Conservation (phyloP, 1,140 invertebrate genomes). For the Atta cephalotes region DNA sequence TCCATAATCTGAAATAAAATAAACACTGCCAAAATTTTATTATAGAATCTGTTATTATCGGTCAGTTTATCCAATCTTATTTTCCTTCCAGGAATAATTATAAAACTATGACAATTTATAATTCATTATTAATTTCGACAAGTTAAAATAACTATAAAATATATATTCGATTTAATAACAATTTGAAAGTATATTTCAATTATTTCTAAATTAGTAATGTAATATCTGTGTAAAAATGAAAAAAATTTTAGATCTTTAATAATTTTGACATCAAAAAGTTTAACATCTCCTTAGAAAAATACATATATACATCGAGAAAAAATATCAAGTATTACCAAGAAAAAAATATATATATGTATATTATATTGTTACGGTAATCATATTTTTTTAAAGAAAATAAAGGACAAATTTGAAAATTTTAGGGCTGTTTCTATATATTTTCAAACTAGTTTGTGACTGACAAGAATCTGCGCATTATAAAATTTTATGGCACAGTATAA, state of each 20-base stretch:
- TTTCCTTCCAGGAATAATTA: conserved; percentile 7
- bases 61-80: conserved; percentile 8
- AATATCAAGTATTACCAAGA: background rate
- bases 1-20: conserved; percentile 80
- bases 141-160: background rate
- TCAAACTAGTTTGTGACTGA: no score
- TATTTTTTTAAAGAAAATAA: no score
- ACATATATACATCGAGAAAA: background rate
- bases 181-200: background rate
- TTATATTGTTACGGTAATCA: background rate
- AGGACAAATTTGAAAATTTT: no score
- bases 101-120: background rate
- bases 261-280: background rate
- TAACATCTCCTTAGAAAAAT: background rate
- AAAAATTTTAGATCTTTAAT: background rate
- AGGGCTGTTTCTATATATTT: no score
- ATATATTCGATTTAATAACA: background rate
- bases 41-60: background rate
- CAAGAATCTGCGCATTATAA: no score
- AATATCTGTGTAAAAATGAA: background rate
- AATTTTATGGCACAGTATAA: no score
- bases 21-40: conserved; percentile 79
- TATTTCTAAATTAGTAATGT: background rate
- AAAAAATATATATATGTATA: background rate
- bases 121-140: background rate